Conservation (phyloP, 1,140 invertebrate species). For the Neoseiulus cucumeris region DNA sequence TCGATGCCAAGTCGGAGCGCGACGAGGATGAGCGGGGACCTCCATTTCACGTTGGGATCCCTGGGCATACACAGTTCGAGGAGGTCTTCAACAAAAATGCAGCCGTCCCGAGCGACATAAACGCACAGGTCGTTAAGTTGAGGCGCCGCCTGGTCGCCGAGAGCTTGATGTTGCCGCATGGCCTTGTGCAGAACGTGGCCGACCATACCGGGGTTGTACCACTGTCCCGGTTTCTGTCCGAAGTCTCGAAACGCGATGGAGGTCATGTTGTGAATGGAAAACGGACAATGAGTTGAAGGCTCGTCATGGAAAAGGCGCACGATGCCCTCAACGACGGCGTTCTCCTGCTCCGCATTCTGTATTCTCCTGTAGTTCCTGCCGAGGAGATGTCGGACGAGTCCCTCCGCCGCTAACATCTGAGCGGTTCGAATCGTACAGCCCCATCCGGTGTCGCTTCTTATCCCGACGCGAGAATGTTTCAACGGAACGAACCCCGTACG, state of each 20-base stretch:
- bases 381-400: not conserved
- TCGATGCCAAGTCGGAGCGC: not conserved
- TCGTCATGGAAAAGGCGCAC: not conserved
- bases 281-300: not conserved
- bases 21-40: not conserved
- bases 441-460: not conserved
- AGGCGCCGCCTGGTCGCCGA: not conserved
- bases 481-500: not conserved
- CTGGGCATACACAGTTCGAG: not conserved
- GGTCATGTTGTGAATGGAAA: not conserved
- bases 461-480: not conserved
- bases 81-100: not conserved
- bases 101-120: not conserved
- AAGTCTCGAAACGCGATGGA: not conserved
- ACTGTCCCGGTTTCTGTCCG: not conserved
- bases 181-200: not conserved
- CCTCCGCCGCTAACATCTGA: not conserved
- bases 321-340: not conserved
- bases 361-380: not conserved
- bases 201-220: slow-evolving; percentile 1
- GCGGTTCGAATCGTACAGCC: not conserved
- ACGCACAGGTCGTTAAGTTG: not conserved
- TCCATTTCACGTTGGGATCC: not conserved
- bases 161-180: not conserved
- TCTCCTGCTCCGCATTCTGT: not conserved